phyloP scores from a whole-genome alignment of 2,888 invertebrate species.

The Trachelus stipa region DNA sequence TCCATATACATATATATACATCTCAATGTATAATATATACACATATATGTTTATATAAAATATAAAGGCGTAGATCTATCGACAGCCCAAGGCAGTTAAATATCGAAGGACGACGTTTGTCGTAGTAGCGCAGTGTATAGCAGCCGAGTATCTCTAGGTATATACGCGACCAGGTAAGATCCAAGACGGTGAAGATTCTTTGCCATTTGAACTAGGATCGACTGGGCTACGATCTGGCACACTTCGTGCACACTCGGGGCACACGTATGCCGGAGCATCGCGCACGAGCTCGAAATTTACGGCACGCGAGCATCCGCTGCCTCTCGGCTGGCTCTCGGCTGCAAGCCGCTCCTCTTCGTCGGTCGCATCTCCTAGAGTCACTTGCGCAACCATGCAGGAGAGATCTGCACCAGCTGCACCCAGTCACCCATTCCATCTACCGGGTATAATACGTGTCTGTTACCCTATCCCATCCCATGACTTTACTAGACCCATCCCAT shows the following conservation, averaged over 20 bases:
- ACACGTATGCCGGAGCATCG: conserved; percentile 60
- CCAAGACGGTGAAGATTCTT: conserved; percentile 15
- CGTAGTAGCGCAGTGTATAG: background rate
- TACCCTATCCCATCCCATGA: conserved; percentile 4
- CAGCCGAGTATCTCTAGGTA: background rate
- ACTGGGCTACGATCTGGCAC: conserved; percentile 53
- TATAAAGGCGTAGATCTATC: background rate
- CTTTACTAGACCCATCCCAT: background rate
- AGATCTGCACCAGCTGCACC: conserved; percentile 47
- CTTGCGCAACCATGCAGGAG: conserved; percentile 47
- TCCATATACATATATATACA: background rate
- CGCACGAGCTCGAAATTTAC: conserved; percentile 66
- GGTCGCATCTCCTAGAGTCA: conserved; percentile 33
- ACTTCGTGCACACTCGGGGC: conserved; percentile 64
- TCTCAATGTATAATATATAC: background rate
- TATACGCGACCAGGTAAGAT: background rate
- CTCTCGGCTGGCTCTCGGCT: conserved; percentile 25
- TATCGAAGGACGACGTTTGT: conserved; percentile 34
- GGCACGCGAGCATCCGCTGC: conserved; percentile 61
- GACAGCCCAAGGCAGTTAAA: conserved; percentile 27
- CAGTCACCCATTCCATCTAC: conserved; percentile 43
- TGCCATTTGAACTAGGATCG: conserved; percentile 21
- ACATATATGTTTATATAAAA: background rate
- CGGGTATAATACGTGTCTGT: conserved; percentile 39
- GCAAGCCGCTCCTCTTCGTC: conserved; percentile 37